These are phyloP conservation scores for Xestia rhomboidea DNA, from an alignment of 2,888 invertebrate genomes.

Conservation along the genomic window DNA sequence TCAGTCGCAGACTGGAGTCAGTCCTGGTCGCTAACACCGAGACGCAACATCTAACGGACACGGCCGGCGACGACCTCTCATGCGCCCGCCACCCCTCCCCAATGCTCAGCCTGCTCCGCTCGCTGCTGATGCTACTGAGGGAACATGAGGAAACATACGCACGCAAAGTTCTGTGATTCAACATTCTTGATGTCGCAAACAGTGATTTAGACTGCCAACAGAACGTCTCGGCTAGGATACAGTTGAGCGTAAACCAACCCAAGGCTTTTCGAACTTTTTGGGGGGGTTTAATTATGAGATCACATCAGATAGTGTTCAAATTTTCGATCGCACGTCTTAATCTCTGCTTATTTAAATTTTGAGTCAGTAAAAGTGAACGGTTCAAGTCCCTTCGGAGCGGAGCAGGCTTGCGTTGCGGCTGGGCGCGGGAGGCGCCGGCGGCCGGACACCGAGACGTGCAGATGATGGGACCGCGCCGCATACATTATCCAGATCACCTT, in stretches of 20 bases:
- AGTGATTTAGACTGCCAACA: not conserved
- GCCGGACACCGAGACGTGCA: slow-evolving; percentile 86
- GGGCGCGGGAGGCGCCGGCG: slow-evolving; percentile 71
- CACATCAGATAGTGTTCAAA: not conserved
- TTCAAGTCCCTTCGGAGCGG: slow-evolving; percentile 29
- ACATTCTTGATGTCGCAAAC: not conserved
- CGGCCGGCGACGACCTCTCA: slow-evolving; percentile 79
- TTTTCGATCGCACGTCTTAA: not conserved
- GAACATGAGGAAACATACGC: not conserved
- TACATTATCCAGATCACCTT: slow-evolving; percentile 91
- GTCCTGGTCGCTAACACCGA: slow-evolving; percentile 87
- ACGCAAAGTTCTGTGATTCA: not conserved
- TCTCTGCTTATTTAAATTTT: not conserved
- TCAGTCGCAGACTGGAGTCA: slow-evolving; percentile 82
- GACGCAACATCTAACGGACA: slow-evolving; percentile 89
- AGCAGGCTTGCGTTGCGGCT: slow-evolving; percentile 66
- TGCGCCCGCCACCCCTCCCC: slow-evolving; percentile 77
- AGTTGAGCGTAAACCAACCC: not conserved
- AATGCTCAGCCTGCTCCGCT: slow-evolving; percentile 69
- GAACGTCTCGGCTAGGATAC: not conserved
- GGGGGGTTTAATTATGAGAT: not conserved
- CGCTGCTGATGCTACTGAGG: not conserved
- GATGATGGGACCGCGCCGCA: slow-evolving; percentile 88
- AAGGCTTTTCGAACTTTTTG: not conserved
- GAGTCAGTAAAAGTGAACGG: not conserved